A percentile compares a stretch with the other conserved stretches of the same genome.
phyloP scores from a whole-genome alignment of 1,140 invertebrate species.

The Parasteatoda tepidariorum region DNA sequence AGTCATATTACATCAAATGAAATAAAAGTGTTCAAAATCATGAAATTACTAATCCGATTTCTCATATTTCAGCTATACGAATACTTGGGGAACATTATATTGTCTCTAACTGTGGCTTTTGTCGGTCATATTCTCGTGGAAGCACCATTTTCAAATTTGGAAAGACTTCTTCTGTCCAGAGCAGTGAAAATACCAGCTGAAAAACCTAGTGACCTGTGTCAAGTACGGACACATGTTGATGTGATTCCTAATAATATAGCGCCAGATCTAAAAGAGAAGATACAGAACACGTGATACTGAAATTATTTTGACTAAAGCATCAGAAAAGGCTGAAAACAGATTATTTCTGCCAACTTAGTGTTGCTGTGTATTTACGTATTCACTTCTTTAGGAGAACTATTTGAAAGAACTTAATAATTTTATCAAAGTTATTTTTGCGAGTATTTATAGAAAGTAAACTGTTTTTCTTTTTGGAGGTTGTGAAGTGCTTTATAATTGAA shows the following conservation, averaged over 20 bases:
- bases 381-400: too few species aligned
- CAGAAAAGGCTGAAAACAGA: too few species aligned
- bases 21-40: too few species aligned
- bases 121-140: constrained; percentile 55
- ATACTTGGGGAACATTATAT: constrained; percentile 58
- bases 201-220: not conserved
- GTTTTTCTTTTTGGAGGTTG: too few species aligned
- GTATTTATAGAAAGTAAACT: too few species aligned
- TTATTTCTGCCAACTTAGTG: too few species aligned
- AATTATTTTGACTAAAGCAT: too few species aligned
- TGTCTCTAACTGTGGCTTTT: constrained; percentile 56
- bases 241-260: not conserved
- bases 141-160: constrained; percentile 54
- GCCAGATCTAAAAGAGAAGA: not conserved
- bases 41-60: too few species aligned
- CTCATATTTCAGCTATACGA: constrained; percentile 58
- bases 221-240: constrained; percentile 11
- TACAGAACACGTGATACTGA: not conserved
- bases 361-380: too few species aligned
- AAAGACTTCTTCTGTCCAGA: constrained; percentile 16
- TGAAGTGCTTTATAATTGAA: too few species aligned
- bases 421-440: too few species aligned
- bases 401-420: too few species aligned
- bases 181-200: not conserved
- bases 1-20: not conserved